Conservation (phyloP, 2,113 vertebrate genomes). For the Cavia porcellus region DNA sequence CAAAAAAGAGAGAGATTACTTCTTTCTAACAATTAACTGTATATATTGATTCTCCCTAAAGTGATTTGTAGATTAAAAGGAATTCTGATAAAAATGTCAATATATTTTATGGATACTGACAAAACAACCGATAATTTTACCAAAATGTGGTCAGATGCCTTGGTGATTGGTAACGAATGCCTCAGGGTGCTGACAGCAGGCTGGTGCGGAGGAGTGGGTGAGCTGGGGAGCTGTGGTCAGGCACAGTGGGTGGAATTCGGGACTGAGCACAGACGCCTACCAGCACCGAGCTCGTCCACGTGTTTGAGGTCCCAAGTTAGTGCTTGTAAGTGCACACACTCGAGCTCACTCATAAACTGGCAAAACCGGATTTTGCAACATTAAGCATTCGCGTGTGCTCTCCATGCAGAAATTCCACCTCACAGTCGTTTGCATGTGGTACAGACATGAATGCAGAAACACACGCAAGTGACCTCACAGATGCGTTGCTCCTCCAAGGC, state of each 20-base stretch:
- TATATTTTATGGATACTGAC: slow-evolving; percentile 12
- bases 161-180: background rate
- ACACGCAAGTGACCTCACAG: background rate
- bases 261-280: too few relatives aligned
- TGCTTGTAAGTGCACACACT: too few relatives aligned
- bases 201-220: background rate
- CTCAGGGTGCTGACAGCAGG: background rate
- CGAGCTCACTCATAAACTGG: background rate
- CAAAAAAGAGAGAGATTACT: background rate
- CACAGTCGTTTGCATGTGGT: background rate
- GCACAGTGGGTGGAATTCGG: too few relatives aligned
- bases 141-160: background rate
- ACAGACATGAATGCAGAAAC: background rate
- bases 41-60: background rate
- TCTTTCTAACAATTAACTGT: background rate
- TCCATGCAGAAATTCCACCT: background rate
- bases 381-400: background rate
- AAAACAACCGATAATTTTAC: background rate
- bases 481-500: background rate
- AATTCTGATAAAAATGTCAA: slow-evolving; percentile 37
- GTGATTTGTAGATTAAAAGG: background rate
- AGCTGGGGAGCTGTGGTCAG: background rate
- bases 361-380: background rate
- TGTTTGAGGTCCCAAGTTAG: background rate
- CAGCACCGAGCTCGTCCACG: background rate